Evolutionary conservation across 2,888 invertebrate genomes (phyloP), one percentile per base, ranked within the genome.

Genomic region (Hedychridium roseum): DNA sequence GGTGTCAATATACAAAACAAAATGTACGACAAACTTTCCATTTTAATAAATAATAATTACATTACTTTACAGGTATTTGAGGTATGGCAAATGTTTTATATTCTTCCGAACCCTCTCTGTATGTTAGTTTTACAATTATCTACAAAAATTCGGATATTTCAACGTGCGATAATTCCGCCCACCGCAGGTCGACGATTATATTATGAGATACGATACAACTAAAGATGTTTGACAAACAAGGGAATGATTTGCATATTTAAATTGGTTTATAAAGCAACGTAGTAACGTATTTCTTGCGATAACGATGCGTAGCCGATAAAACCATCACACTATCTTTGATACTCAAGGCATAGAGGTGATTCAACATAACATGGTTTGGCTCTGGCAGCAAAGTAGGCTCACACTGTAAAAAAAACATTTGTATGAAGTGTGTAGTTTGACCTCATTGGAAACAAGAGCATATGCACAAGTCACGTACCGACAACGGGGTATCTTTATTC

Each of bases 301-400:
- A 99, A 57, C 99, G 86, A 81, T 99, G 97, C 3, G 98, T 99
- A 9, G 98, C 97, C 72, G 97, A 97, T 21, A 99, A 83, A 28
- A 99, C 99, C 98, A 99, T 99, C 2, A 99, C 99, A 38, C 99
- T 99, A 80, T 99, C 99, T 82, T 98, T 98, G 71, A 99, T 99
- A 36, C 97, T 98, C 57, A 99, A 83, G n/a, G 99, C 99, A 80
- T 99, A 99, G 43, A 99, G 83, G 80, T 99, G 99, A 81, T 99
- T 99, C 73, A 99, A 83, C 99, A 99, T 99, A 17, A 99, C 99
- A 79, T 99, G 99, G 80, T 98, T 98, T 38, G 99, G 99, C 82
- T 99, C 98, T n/a, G 99, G 99, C 67, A 99, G 82, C 66, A 99
- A 84, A 37, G 97, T 97, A 38, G 99, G 99, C 80, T 99, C 99